Conservation (phyloP, 1,140 invertebrate genomes). For the Papilio helenus region DNA sequence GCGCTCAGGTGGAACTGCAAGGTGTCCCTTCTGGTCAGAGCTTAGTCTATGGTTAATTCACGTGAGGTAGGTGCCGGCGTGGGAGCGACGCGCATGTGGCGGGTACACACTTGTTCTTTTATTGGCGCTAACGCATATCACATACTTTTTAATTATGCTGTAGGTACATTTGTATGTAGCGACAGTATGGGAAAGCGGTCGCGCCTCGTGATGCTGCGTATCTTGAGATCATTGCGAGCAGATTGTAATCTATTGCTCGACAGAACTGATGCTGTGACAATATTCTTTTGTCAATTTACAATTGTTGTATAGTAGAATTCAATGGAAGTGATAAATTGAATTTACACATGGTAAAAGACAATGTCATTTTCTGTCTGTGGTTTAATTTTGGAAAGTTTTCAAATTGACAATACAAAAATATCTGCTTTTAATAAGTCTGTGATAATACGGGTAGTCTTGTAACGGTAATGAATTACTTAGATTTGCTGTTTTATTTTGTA, state of each 20-base stretch:
- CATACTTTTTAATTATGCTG: conserved; percentile 76
- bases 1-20: conserved; percentile 15
- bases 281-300: neutral
- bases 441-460: too few relatives aligned
- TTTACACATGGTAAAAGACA: too few relatives aligned
- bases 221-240: neutral
- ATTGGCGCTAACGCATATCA: conserved; percentile 65
- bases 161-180: conserved; percentile 26
- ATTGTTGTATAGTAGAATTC: too few relatives aligned
- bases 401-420: too few relatives aligned
- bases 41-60: conserved; percentile 39
- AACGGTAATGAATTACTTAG: too few relatives aligned
- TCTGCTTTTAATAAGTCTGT: too few relatives aligned
- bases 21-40: neutral
- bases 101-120: conserved; percentile 75
- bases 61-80: conserved; percentile 62
- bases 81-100: conserved; percentile 73
- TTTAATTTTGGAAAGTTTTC: too few relatives aligned
- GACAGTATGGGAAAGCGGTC: conserved; percentile 29
- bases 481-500: too few relatives aligned
- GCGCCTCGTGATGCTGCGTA: neutral
- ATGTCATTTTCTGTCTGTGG: too few relatives aligned
- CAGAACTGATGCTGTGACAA: neutral
- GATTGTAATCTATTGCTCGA: too few relatives aligned
- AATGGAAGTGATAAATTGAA: too few relatives aligned